phyloP scores from a whole-genome alignment of 2,797 vertebrate species.

The Molossus alvarezi region DNA sequence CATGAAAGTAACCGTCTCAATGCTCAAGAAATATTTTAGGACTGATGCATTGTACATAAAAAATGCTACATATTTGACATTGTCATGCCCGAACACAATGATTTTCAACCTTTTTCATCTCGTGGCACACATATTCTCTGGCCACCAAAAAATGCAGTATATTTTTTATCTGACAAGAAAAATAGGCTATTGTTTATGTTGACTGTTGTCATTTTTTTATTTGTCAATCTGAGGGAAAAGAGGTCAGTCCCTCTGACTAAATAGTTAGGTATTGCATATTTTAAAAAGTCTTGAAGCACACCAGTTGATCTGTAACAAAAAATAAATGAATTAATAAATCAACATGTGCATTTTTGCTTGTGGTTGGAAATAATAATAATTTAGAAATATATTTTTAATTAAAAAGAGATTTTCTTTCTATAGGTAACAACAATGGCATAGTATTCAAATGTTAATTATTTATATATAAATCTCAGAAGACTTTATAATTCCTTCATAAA shows the following conservation, averaged over 20 bases:
- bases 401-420: not conserved
- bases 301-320: not conserved
- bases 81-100: not conserved
- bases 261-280: not conserved
- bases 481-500: not conserved
- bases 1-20: not conserved
- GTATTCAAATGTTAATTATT: not conserved
- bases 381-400: not conserved
- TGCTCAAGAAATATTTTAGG: not conserved
- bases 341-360: not conserved
- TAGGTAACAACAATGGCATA: not conserved
- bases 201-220: not conserved
- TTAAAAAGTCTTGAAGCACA: not conserved
- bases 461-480: not conserved
- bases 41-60: not conserved
- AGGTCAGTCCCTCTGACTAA: not conserved
- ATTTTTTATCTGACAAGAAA: not conserved
- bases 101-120: not conserved
- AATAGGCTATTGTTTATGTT: not conserved
- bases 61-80: not conserved
- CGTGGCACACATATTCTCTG: not conserved
- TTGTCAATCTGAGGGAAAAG: not conserved
- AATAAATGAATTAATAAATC: not conserved
- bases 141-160: not conserved
- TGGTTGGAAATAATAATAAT: constrained; percentile 17